Evolutionary conservation across 2,888 invertebrate genomes (phyloP).

Genomic region (Pilophorus perplexus): DNA sequence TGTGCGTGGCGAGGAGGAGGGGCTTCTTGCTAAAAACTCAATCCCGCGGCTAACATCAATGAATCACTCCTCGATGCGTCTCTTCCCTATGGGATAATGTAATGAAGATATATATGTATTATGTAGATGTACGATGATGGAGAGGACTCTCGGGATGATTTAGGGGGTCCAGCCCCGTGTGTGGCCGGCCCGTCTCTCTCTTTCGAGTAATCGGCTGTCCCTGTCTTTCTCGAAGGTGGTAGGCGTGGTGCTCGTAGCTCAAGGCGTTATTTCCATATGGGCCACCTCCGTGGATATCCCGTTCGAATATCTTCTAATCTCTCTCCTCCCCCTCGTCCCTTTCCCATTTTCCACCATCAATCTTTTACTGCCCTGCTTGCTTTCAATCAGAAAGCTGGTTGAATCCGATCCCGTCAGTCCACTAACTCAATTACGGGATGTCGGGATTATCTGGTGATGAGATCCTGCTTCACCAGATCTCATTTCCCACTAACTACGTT

Average conservation of each 20-base stretch:
- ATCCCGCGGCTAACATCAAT: slow-evolving; percentile 12
- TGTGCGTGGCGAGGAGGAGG: too few species aligned
- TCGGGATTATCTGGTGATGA: background rate
- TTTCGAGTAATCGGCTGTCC: too few species aligned
- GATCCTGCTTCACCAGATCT: too few species aligned
- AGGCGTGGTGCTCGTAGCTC: slow-evolving; percentile 13
- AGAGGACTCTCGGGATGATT: slow-evolving; percentile 24
- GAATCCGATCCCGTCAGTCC: background rate
- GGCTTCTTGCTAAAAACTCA: slow-evolving; percentile 17
- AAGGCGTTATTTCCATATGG: slow-evolving; percentile 17
- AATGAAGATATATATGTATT: slow-evolving; percentile 39
- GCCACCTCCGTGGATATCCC: background rate
- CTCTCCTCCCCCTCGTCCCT: background rate
- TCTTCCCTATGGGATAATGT: slow-evolving; percentile 24
- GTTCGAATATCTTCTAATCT: background rate
- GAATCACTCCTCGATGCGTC: slow-evolving; percentile 13
- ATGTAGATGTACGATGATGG: slow-evolving; percentile 33
- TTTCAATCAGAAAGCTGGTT: background rate
- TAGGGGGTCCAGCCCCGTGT: slow-evolving; percentile 26
- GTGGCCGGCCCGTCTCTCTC: too few species aligned
- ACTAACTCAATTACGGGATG: background rate
- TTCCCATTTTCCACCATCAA: background rate
- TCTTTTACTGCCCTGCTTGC: too few species aligned
- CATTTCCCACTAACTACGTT: too few species aligned
- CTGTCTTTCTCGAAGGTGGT: background rate